These are phyloP conservation scores for Xiphophorus hellerii DNA, from an alignment of 2,113 vertebrate genomes.

Conservation along the genomic window DNA sequence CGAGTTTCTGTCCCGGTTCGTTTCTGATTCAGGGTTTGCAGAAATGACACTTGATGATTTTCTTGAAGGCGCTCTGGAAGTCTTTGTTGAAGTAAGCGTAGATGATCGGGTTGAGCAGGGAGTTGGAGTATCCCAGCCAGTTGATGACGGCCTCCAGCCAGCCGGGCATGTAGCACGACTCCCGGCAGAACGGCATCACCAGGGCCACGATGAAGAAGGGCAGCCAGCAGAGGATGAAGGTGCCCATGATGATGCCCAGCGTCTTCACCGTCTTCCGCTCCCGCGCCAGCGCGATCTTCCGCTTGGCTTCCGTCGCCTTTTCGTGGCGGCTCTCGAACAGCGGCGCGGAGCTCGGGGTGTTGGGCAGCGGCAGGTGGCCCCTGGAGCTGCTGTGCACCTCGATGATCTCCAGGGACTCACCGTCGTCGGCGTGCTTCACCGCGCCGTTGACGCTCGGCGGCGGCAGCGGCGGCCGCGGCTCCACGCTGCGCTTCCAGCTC, in stretches of 20 bases:
- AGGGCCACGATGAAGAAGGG: slow-evolving; percentile 97
- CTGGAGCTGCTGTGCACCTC: slow-evolving; percentile 87
- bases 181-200: slow-evolving; percentile 90
- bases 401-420: slow-evolving; percentile 89
- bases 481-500: slow-evolving; percentile 83
- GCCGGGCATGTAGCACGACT: slow-evolving; percentile 88
- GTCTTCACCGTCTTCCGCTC: slow-evolving; percentile 98
- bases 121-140: slow-evolving; percentile 98
- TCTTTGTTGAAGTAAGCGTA: slow-evolving; percentile 99
- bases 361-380: slow-evolving; percentile 86
- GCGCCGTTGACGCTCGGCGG: slow-evolving; percentile 84
- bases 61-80: slow-evolving; percentile 97
- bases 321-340: slow-evolving; percentile 86
- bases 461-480: slow-evolving; percentile 73
- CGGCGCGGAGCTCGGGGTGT: slow-evolving; percentile 68
- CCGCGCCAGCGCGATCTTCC: slow-evolving; percentile 91
- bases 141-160: slow-evolving; percentile 91
- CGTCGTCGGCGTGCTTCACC: slow-evolving; percentile 83
- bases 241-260: slow-evolving; percentile 97
- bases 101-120: slow-evolving; percentile 96
- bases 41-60: slow-evolving; percentile 95
- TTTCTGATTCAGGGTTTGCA: slow-evolving; percentile 80
- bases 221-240: slow-evolving; percentile 97
- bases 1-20: background rate
- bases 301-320: slow-evolving; percentile 88